Conservation (phyloP, 2,113 vertebrate species). For the Arothron firmamentum region DNA sequence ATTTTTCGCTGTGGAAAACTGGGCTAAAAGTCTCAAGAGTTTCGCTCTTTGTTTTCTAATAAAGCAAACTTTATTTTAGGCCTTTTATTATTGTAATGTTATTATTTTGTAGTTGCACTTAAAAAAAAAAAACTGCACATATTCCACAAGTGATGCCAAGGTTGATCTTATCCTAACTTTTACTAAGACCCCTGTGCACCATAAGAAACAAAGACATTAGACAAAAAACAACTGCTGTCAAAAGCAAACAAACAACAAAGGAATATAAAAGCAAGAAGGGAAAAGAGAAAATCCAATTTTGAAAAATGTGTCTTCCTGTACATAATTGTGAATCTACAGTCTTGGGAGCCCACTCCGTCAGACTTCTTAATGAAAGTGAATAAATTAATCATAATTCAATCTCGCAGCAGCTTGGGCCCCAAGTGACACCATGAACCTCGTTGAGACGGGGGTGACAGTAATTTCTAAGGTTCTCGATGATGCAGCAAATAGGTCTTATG, state of each 20-base stretch:
- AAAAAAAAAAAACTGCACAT: too few species aligned
- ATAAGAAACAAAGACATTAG: too few species aligned
- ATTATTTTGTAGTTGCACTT: too few species aligned
- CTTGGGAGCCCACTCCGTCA: constrained; percentile 43
- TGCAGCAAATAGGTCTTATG: constrained; percentile 60
- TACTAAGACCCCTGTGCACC: too few species aligned
- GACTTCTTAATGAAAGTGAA: constrained; percentile 64
- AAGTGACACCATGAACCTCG: constrained; percentile 41
- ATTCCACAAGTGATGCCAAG: too few species aligned
- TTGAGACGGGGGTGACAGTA: constrained; percentile 20
- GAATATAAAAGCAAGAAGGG: constrained; percentile 1
- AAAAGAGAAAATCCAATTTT: constrained; percentile 42
- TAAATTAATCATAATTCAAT: constrained; percentile 62
- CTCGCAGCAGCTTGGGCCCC: constrained; percentile 40
- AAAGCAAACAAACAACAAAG: background rate
- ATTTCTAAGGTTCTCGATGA: constrained; percentile 57
- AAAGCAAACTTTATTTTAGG: too few species aligned
- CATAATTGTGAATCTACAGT: constrained; percentile 55
- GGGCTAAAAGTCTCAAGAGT: background rate
- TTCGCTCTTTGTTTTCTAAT: too few species aligned
- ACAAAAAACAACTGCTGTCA: constrained; percentile 48
- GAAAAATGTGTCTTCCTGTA: constrained; percentile 40
- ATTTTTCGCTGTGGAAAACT: background rate
- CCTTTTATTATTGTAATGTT: too few species aligned
- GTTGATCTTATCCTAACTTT: too few species aligned